Percentiles rank a stretch among this genome's conserved stretches.
phyloP scores from a whole-genome alignment of 30 jellyfish, hydroid and myxozoan species.

The Aurelia aurita region DNA sequence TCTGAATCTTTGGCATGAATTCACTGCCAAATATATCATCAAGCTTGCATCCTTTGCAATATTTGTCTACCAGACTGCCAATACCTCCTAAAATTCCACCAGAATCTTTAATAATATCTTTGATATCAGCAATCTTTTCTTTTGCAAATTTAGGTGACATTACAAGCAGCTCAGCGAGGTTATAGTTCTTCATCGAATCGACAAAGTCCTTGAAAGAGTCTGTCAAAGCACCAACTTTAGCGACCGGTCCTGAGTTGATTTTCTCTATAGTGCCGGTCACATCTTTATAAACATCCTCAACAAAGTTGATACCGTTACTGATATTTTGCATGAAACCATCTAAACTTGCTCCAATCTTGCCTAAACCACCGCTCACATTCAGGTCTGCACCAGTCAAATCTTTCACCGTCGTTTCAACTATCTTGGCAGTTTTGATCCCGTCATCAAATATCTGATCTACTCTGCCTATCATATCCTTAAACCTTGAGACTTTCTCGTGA shows the following conservation, averaged over 20 bases:
- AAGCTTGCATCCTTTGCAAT: slow-evolving; percentile 77
- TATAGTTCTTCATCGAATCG: slow-evolving; percentile 68
- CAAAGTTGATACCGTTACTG: slow-evolving; percentile 65
- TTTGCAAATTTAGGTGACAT: slow-evolving; percentile 89
- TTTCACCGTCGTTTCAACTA: slow-evolving; percentile 29
- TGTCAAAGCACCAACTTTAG: slow-evolving; percentile 83
- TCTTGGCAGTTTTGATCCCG: slow-evolving; percentile 14
- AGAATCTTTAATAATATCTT: slow-evolving; percentile 77
- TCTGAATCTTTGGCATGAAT: slow-evolving; percentile 41
- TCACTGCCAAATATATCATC: slow-evolving; percentile 78
- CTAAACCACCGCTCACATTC: slow-evolving; percentile 69
- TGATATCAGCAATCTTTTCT: slow-evolving; percentile 79
- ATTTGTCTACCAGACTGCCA: slow-evolving; percentile 34
- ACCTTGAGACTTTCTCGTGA: slow-evolving; percentile 62
- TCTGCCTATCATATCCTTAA: slow-evolving; percentile 32
- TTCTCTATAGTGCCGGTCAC: slow-evolving; percentile 62
- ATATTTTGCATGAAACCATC: slow-evolving; percentile 81
- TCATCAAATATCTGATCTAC: slow-evolving; percentile 58
- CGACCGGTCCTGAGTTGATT: slow-evolving; percentile 88
- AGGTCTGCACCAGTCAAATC: slow-evolving; percentile 48
- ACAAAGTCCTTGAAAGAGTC: slow-evolving; percentile 82
- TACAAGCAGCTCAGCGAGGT: slow-evolving; percentile 80
- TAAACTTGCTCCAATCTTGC: slow-evolving; percentile 71
- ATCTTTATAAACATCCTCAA: slow-evolving; percentile 66
- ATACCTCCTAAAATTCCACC: slow-evolving; percentile 79